Conservation (phyloP, 92 coral and sea anemone species). For the Hydrozoanthus gracilis region DNA sequence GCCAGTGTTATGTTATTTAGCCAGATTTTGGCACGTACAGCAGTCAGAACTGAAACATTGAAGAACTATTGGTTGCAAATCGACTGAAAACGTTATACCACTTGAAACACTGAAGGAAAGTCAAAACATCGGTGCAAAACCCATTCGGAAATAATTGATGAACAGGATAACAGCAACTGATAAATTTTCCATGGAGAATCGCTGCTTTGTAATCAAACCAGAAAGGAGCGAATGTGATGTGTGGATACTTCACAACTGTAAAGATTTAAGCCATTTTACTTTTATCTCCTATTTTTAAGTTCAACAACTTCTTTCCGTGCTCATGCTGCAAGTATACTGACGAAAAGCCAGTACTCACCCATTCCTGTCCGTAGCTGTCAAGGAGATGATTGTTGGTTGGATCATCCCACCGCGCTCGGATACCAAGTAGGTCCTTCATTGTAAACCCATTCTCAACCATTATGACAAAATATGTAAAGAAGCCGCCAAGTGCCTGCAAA, state of each 20-base stretch:
- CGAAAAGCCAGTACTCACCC: conserved; percentile 66
- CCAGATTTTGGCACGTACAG: too few species aligned
- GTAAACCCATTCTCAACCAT: conserved; percentile 94
- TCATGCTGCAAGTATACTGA: not conserved
- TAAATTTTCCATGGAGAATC: not conserved
- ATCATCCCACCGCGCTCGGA: conserved; percentile 86
- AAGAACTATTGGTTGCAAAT: too few species aligned
- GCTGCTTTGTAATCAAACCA: not conserved
- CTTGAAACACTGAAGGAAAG: too few species aligned
- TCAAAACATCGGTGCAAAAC: not conserved
- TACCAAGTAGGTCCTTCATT: conserved; percentile 66
- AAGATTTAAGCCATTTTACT: not conserved
- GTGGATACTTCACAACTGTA: not conserved
- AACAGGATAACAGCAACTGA: not conserved
- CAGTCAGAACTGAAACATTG: too few species aligned
- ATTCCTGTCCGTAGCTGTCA: conserved; percentile 96
- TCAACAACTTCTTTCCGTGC: not conserved
- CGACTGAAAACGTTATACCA: too few species aligned
- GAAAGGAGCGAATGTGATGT: not conserved
- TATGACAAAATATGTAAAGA: conserved; percentile 95
- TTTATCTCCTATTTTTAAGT: not conserved
- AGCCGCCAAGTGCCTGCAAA: conserved; percentile 88
- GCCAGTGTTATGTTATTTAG: too few species aligned
- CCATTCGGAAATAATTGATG: not conserved
- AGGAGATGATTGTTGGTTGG: conserved; percentile 39